phyloP scores from a whole-genome alignment of 2,888 invertebrate genomes.

The Periphyllus acericola region DNA sequence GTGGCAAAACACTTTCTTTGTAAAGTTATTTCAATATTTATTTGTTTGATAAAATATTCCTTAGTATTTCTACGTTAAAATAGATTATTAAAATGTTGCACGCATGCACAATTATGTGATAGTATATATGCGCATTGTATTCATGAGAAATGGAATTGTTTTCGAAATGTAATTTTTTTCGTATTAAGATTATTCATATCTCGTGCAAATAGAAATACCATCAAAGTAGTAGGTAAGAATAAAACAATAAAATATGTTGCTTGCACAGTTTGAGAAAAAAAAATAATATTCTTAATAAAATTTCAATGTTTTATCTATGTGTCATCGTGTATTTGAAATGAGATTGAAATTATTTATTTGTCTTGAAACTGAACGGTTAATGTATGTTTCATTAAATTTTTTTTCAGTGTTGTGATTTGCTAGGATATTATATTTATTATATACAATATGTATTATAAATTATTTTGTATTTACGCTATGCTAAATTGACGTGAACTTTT shows the following conservation, averaged over 20 bases:
- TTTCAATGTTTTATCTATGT: neutral
- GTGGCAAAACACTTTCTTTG: slow-evolving; percentile 19
- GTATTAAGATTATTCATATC: neutral
- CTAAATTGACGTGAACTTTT: neutral
- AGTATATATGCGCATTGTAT: neutral
- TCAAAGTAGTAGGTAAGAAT: neutral
- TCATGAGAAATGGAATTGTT: neutral
- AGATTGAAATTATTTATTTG: neutral
- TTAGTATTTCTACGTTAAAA: neutral
- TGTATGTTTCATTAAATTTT: neutral
- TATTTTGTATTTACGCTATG: neutral
- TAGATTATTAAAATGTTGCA: neutral
- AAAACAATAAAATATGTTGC: neutral
- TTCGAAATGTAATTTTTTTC: neutral
- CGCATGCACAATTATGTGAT: neutral
- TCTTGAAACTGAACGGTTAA: neutral
- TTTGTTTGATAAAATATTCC: neutral
- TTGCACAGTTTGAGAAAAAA: neutral
- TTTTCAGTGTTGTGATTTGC: neutral
- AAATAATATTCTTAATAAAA: neutral
- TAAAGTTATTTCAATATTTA: neutral
- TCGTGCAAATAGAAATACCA: neutral
- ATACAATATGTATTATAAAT: neutral
- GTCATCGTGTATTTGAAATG: neutral
- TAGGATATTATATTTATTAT: neutral